These are phyloP conservation scores for Mormyrops boulengeri DNA, from an alignment of 2,797 vertebrate genomes.

Conservation along the genomic window DNA sequence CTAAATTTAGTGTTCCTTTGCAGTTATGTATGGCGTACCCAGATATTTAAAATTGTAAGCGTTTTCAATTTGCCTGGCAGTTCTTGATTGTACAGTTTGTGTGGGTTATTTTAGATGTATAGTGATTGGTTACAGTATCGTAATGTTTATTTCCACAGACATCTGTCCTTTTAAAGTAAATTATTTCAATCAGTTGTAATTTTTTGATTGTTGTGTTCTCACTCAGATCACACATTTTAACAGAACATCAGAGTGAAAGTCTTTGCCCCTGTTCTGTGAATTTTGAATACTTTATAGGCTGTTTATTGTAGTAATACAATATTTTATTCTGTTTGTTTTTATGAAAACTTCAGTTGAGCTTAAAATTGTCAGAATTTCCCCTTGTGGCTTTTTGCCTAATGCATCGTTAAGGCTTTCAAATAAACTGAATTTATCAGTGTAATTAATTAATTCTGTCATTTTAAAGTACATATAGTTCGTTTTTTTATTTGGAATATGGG, in stretches of 20 bases:
- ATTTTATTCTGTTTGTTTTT: neutral
- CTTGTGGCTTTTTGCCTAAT: neutral
- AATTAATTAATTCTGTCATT: neutral
- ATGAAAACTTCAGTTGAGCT: neutral
- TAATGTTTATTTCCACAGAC: neutral
- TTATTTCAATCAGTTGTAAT: neutral
- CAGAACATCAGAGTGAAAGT: neutral
- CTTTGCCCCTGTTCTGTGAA: neutral
- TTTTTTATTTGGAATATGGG: neutral
- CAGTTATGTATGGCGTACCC: neutral
- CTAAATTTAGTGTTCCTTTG: neutral
- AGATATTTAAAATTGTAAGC: neutral
- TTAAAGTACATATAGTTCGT: neutral
- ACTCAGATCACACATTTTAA: neutral
- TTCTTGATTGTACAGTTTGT: neutral
- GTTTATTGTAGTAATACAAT: neutral
- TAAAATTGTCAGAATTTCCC: neutral
- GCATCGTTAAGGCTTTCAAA: neutral
- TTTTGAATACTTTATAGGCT: neutral
- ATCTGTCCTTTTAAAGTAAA: neutral
- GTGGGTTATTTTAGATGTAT: neutral
- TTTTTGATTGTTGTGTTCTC: neutral
- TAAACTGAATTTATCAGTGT: neutral
- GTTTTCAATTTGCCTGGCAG: neutral
- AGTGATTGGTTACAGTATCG: neutral